Evolutionary conservation across 2,113 vertebrate genomes (phyloP), one percentile per base, ranked within the genome.

Genomic region (Epinephelus moara): DNA sequence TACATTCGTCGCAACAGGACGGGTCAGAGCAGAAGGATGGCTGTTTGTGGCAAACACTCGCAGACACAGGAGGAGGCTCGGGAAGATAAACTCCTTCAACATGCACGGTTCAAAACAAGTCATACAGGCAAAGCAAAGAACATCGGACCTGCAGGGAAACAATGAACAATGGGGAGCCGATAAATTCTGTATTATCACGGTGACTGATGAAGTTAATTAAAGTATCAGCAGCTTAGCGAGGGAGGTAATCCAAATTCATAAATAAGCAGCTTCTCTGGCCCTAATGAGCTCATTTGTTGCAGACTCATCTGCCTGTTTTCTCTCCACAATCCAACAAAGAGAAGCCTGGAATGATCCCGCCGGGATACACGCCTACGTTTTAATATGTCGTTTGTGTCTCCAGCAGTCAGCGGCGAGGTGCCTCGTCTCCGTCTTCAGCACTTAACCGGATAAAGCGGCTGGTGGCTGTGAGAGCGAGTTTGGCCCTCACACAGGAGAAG

Each of bases 131-230:
- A 59, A 70, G 37, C 42, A 14, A n/a, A 59, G 53, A 81, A 57
- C 27, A 37, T 37, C 62, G 40, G 12, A 27, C 74, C 83, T 79
- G 60, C 82, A 68, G 84, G 68, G 85, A 76, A 78, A 92, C 80
- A 84, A 87, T 71, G 64, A 66, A 81, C 76, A 77, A 68, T 57
- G 42, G 50, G 67, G 78, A 79, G 27, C 6, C 0, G 18, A 56
- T 75, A 45, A 47, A 73, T 80, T 75, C 70, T 37, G 68, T 57
- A 56, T 90, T 90, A 88, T 88, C 78, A 70, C 18, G 27, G 64
- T 93, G 90, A 95, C 59, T 82, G 87, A 94, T 92, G 83, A 78
- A 53, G 82, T 79, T 88, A 91, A 94, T 94, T 92, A 91, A 91
- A 85, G 80, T 61, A 90, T 93, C 87, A 89, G 84, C 75, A 67